These are phyloP conservation scores for Ochotona princeps DNA, from an alignment of 2,113 vertebrate species.

Conservation along the genomic window DNA sequence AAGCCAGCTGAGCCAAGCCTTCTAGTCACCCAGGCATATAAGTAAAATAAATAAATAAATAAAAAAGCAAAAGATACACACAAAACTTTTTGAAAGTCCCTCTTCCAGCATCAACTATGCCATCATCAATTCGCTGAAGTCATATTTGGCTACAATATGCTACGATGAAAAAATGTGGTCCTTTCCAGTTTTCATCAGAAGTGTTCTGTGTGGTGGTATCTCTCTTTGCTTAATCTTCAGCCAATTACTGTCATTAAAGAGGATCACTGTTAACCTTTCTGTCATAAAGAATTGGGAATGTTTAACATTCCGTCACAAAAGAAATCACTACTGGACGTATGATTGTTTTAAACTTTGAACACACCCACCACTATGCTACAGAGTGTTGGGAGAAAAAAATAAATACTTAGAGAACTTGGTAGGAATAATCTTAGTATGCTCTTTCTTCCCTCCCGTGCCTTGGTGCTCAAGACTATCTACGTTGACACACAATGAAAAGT, in stretches of 20 bases:
- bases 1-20: neutral
- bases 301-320: neutral
- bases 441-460: neutral
- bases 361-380: neutral
- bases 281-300: neutral
- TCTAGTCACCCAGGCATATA: neutral
- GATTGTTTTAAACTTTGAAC: neutral
- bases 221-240: neutral
- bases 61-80: neutral
- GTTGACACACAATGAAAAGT: neutral
- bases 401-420: neutral
- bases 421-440: neutral
- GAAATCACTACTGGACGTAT: neutral
- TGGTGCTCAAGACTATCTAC: neutral
- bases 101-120: neutral
- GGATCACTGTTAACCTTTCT: neutral
- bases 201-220: neutral
- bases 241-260: neutral
- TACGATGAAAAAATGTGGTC: rapidly evolving
- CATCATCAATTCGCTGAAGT: neutral
- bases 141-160: neutral
- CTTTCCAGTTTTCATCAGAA: neutral
- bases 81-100: neutral
- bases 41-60: neutral
- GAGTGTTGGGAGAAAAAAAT: neutral